Percentiles rank a stretch among this genome's conserved stretches.
Evolutionary conservation across 2,113 vertebrate genomes (phyloP).

Genomic region (Hypanus sabinus): DNA sequence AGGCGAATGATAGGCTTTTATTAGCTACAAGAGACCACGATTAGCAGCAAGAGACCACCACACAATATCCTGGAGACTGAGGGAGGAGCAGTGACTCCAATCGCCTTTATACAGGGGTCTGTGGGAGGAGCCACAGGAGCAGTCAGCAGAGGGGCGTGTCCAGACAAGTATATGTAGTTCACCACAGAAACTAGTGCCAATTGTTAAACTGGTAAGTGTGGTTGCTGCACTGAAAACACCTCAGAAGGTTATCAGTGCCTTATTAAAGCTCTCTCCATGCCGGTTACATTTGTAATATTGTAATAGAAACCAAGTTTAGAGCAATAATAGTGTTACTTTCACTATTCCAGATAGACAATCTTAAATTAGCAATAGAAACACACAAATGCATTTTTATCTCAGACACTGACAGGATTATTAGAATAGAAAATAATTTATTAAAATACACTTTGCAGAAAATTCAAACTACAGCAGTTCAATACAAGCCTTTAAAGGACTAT

Average conservation of each 20-base stretch:
- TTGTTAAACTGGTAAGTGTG: not conserved
- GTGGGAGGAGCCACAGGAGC: no score
- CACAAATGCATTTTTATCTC: no score
- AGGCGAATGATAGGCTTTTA: no score
- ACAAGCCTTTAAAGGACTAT: not conserved
- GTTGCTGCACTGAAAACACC: not conserved
- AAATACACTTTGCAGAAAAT: slow-evolving; percentile 12
- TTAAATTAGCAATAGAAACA: no score
- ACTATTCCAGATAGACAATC: not conserved
- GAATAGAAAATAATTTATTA: not conserved
- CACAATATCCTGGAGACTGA: no score
- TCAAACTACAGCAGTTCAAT: not conserved
- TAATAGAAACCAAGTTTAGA: not conserved
- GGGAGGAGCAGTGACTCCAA: no score
- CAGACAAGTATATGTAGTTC: no score
- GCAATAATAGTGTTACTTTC: not conserved
- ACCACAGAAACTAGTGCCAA: not conserved
- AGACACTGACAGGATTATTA: not conserved
- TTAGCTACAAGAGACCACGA: no score
- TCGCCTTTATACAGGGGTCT: no score
- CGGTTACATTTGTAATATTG: not conserved
- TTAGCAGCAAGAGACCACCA: no score
- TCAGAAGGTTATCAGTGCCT: not conserved
- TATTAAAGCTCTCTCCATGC: not conserved
- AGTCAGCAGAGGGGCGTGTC: no score